Conservation (phyloP, 92 coral and sea anemone genomes). For the Zoanthus gigantus region DNA sequence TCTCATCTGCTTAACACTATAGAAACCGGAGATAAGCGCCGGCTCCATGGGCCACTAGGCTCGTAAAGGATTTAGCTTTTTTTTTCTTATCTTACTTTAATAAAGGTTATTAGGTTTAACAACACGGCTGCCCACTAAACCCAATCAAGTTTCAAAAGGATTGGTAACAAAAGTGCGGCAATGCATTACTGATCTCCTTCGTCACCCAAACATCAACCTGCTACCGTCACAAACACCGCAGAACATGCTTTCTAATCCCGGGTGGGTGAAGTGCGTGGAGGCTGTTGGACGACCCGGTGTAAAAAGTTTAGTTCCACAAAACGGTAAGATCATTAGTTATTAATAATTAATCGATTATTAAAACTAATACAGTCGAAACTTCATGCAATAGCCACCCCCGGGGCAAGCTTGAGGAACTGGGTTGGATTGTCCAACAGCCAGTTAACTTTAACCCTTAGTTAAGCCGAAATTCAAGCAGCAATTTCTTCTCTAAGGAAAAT, state of each 20-base stretch:
- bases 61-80: too few species aligned
- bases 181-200: slow-evolving; percentile 47
- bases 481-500: too few species aligned
- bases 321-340: slow-evolving; percentile 8
- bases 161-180: slow-evolving; percentile 57
- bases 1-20: too few species aligned
- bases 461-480: too few species aligned
- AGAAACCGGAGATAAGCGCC: too few species aligned
- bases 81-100: background rate
- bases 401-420: too few species aligned
- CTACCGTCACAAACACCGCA: slow-evolving; percentile 73
- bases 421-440: too few species aligned
- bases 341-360: background rate
- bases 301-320: slow-evolving; percentile 75
- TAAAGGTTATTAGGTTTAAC: slow-evolving; percentile 56
- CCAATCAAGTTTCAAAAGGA: slow-evolving; percentile 13
- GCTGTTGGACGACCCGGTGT: slow-evolving; percentile 87
- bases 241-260: slow-evolving; percentile 79
- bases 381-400: too few species aligned
- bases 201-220: slow-evolving; percentile 65
- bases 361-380: too few species aligned
- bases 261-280: slow-evolving; percentile 80
- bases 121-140: slow-evolving; percentile 78
- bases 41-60: too few species aligned
- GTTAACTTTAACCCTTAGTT: too few species aligned